Evolutionary conservation across 2,113 vertebrate species (phyloP).

Genomic region (Tricholaema leucomelas): DNA sequence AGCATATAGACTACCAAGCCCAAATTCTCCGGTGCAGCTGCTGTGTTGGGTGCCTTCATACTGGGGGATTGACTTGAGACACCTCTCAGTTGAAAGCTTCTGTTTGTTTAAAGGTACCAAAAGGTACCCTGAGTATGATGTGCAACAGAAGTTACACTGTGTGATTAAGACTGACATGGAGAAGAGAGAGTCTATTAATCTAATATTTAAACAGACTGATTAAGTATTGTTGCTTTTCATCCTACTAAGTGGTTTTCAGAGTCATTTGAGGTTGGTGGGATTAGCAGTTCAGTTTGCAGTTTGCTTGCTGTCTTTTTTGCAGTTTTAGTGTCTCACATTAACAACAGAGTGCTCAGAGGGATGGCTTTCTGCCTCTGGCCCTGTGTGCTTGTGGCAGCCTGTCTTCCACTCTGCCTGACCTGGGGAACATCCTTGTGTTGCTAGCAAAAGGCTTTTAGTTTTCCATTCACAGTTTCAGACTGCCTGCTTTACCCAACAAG

Average conservation of each 20-base stretch:
- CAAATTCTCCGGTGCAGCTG: not conserved
- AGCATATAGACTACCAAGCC: not conserved
- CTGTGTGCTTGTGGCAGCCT: not conserved
- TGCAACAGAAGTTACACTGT: not conserved
- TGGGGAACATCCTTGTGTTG: not conserved
- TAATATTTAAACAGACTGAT: constrained; percentile 4
- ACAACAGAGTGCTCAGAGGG: not conserved
- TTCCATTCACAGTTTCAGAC: not conserved
- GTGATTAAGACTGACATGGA: not conserved
- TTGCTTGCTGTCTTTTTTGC: not conserved
- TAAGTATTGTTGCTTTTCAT: not conserved
- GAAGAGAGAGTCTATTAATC: not conserved
- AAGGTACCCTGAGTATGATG: not conserved
- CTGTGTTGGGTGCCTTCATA: not conserved
- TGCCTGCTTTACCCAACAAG: not conserved
- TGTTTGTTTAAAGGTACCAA: not conserved
- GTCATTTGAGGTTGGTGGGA: not conserved
- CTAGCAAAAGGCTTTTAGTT: not conserved
- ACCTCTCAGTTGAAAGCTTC: not conserved
- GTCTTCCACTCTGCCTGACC: not conserved
- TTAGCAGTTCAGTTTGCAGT: not conserved
- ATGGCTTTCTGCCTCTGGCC: not conserved
- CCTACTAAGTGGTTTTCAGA: not conserved
- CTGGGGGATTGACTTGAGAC: not conserved
- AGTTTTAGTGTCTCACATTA: not conserved